phyloP scores from a whole-genome alignment of 2,888 invertebrate genomes.

The Leptogaster cylindrica region DNA sequence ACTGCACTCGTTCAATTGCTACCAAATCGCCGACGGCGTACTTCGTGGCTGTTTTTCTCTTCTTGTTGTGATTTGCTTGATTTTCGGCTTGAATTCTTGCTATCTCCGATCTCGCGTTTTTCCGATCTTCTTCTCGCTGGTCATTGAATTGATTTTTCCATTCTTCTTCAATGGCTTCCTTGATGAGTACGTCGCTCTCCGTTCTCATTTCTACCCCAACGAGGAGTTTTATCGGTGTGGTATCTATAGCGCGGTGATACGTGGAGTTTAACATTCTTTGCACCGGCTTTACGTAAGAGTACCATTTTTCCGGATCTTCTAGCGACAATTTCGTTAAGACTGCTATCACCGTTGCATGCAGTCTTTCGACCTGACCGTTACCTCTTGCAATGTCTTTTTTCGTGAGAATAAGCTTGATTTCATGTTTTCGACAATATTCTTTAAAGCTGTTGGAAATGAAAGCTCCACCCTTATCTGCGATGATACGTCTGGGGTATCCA shows the following conservation, averaged over 20 bases:
- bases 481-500: constrained; percentile 42
- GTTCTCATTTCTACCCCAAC: constrained; percentile 49
- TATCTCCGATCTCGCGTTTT: too few relatives aligned
- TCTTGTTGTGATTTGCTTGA: too few relatives aligned
- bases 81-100: too few relatives aligned
- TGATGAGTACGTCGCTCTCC: constrained; percentile 47
- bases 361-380: constrained; percentile 46
- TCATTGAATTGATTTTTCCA: too few relatives aligned
- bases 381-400: constrained; percentile 42
- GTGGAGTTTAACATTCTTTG: constrained; percentile 49
- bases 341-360: constrained; percentile 42
- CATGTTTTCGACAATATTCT: constrained; percentile 40
- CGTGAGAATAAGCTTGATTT: constrained; percentile 33
- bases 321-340: constrained; percentile 42
- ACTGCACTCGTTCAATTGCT: too few relatives aligned
- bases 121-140: too few relatives aligned
- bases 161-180: constrained; percentile 1
- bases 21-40: too few relatives aligned
- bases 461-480: constrained; percentile 44
- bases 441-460: constrained; percentile 43
- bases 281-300: constrained; percentile 48
- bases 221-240: constrained; percentile 50
- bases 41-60: too few relatives aligned
- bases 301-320: constrained; percentile 51
- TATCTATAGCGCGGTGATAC: constrained; percentile 46